phyloP scores from a whole-genome alignment of 2,113 vertebrate genomes.

The Macrotis lagotis region DNA sequence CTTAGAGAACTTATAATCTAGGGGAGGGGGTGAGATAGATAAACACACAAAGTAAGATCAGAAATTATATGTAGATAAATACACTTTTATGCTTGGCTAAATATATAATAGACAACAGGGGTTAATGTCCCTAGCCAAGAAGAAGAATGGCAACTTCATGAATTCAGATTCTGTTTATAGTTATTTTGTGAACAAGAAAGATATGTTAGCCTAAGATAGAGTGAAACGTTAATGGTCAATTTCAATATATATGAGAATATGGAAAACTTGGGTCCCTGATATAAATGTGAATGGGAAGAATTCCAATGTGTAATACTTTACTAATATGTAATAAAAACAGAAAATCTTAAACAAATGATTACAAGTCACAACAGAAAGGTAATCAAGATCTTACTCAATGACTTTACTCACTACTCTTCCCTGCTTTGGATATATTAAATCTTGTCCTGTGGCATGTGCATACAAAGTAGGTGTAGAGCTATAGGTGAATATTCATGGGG shows the following conservation, averaged over 20 bases:
- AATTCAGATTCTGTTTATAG: neutral
- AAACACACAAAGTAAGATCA: neutral
- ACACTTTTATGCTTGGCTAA: neutral
- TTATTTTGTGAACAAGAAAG: neutral
- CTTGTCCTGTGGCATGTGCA: neutral
- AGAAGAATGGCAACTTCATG: neutral
- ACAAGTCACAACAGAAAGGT: neutral
- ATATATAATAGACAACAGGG: neutral
- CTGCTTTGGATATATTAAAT: neutral
- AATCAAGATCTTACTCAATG: too few species aligned
- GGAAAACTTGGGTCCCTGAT: neutral
- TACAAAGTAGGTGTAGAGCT: neutral
- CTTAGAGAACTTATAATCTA: neutral
- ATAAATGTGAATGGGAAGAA: neutral
- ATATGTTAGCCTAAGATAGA: neutral
- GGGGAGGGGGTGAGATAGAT: neutral
- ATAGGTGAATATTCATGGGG: too few species aligned
- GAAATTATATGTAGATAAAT: neutral
- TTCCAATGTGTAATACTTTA: neutral
- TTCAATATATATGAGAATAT: neutral
- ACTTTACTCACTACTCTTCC: fast-evolving
- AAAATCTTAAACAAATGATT: neutral
- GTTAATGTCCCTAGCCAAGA: neutral
- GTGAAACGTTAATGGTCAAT: neutral
- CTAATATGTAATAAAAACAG: neutral